Evolutionary conservation across 2,888 invertebrate genomes (phyloP), one percentile per base, ranked within the genome.

Genomic region (Ophion ventricosus): DNA sequence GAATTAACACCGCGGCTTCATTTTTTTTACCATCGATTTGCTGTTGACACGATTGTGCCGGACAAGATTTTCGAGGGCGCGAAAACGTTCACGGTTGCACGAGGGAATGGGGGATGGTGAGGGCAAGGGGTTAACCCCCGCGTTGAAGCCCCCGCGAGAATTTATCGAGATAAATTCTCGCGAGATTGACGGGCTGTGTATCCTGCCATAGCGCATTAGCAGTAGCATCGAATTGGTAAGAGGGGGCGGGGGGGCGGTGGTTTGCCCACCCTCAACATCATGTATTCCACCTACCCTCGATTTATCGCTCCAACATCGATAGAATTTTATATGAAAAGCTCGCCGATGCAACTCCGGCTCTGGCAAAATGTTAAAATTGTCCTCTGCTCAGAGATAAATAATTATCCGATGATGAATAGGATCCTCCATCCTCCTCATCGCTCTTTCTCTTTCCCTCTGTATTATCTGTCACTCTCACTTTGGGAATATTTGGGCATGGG

Each of bases 21-120:
- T 82, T 73, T 63, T 75, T 74, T 64, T 64, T 7, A 82, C 85
- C 88, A 88, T 87, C 89, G 90, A 90, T 90, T 90, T 87, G 66
- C 87, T 87, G 88, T 90, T 90, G 87, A 90, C 90, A 89, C 87
- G 88, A 87, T 85, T 86, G 87, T 86, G 78, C 85, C 77, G 72
- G 69, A 80, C 79, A 82, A 82, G 82, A 56, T 79, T 79, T 74
- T 85, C 85, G 76, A 80, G 76, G 63, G 70, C 78, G 54, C 56
- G 78, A 63, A 70, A 70, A 78, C 78, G 63, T 49, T 49, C 67
- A 49, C 23, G 67, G n/a, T 23, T 25, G 67, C 43, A 67, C 43
- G 35, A 23, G 35, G 49, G 25, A 20, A 2, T 8, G 67, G 49
- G 8, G 3, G 54, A 49, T n/a, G 10, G n/a, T n/a, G 56, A 20